Conservation (phyloP, 2,888 invertebrate species). For the Andrena camellia region DNA sequence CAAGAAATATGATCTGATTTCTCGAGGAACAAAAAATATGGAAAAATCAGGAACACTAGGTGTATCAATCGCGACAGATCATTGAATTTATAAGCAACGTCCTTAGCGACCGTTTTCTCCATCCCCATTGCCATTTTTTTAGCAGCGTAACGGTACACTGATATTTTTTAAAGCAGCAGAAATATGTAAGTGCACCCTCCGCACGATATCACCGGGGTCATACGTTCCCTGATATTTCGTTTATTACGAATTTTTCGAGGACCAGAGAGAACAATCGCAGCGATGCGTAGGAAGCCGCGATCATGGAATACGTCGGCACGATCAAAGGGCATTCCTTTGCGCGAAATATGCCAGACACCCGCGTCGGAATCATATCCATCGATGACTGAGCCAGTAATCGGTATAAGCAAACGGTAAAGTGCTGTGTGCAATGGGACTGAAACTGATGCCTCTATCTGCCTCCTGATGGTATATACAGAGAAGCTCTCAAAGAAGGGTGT, state of each 20-base stretch:
- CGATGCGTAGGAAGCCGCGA: constrained; percentile 56
- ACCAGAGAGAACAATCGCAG: constrained; percentile 42
- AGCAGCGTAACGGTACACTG: no score
- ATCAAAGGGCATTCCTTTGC: constrained; percentile 79
- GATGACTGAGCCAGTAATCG: constrained; percentile 44
- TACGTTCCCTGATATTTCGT: constrained; percentile 24
- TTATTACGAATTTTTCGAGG: constrained; percentile 43
- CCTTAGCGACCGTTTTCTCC: neutral
- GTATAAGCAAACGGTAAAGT: constrained; percentile 16
- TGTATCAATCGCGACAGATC: neutral
- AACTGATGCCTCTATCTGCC: neutral
- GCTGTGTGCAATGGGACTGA: neutral
- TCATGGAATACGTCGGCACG: constrained; percentile 71
- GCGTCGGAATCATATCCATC: constrained; percentile 67
- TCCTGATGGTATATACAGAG: neutral
- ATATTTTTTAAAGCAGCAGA: neutral
- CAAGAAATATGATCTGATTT: no score
- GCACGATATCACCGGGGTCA: constrained; percentile 14
- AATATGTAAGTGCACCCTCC: constrained; percentile 22
- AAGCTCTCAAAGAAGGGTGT: neutral
- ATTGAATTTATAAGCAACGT: neutral
- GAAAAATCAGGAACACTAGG: no score
- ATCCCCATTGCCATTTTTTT: neutral
- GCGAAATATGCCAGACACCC: constrained; percentile 71
- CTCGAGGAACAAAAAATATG: no score